A percentile compares a stretch with the other conserved stretches of the same genome.
Evolutionary conservation across 53 echinoderm and acorn worm genomes (phyloP).

Genomic region (Glandiceps talaboti): DNA sequence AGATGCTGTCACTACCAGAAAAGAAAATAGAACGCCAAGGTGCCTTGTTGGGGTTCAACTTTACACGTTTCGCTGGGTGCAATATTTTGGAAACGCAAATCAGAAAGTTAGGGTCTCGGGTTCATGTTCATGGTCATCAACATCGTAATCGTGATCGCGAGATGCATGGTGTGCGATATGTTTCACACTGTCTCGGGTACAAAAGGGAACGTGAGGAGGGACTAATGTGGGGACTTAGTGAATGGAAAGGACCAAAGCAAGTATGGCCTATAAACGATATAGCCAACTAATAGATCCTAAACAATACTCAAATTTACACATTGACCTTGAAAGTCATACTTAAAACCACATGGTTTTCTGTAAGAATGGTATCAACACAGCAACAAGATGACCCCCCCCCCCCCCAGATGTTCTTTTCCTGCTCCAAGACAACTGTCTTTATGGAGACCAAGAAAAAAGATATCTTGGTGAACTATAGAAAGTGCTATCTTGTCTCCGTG

Average conservation of each 20-base stretch:
- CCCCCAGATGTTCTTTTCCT: too few relatives aligned
- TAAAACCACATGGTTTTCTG: too few relatives aligned
- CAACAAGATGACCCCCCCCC: too few relatives aligned
- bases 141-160: conserved; percentile 86
- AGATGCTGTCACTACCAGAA: conserved; percentile 34
- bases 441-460: too few relatives aligned
- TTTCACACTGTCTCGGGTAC: conserved; percentile 90
- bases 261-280: conserved; percentile 61
- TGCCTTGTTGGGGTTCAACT: conserved; percentile 78
- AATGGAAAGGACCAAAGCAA: conserved; percentile 96
- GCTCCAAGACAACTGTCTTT: too few relatives aligned
- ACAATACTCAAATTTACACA: too few relatives aligned
- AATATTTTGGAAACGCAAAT: conserved; percentile 59
- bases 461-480: too few relatives aligned
- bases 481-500: too few relatives aligned
- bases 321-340: too few relatives aligned
- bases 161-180: conserved; percentile 71
- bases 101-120: conserved; percentile 32
- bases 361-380: too few relatives aligned
- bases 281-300: too few relatives aligned
- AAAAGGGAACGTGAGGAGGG: conserved; percentile 68
- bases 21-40: conserved; percentile 62
- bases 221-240: conserved; percentile 50
- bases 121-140: conserved; percentile 92
- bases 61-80: conserved; percentile 90